Base-by-base conservation (phyloP, 2,888 invertebrate genomes). In the Caenorhabditis macrosperma region DNA sequence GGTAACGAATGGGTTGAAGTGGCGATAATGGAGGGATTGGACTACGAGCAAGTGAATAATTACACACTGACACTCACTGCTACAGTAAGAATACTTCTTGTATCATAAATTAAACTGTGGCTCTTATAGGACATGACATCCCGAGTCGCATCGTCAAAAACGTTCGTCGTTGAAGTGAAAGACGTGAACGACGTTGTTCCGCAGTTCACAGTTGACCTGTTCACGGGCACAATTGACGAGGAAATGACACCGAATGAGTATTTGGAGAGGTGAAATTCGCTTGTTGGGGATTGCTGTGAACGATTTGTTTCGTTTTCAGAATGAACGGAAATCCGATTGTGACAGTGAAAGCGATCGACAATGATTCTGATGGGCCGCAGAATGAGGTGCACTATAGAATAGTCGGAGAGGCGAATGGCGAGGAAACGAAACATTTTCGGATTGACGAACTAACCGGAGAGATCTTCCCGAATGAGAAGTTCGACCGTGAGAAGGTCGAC, bases 401-500 rank as follows among this genome's bases (percentile, higher is more conserved):
- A 28, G 78, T 90, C 15, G 86, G 86, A 15, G 83, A 85, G 30
- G 82, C 85, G 10, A 83, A 81, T 46, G 63, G 77, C 9, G 61
- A 74, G 9, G 84, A 74, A 0, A 69, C 82, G 10, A 78, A 74
- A 44, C 69, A 84, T 28, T 98, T 98, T 92, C 95, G 96, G 92
- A 97, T 98, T 92, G 96, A 97, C 93, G 94, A 95, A 91, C 94
- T 95, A 92, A 95, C 96, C 33, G 98, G 98, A 24, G 95, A 96
- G 28, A 82, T 85, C 10, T 85, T 81, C 35, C 85, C 85, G 0
- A 82, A 75, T 60, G 81, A 82, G 17, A 82, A 81, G 69, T 98
- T 98, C 93, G 98, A 98, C 93, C 94, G 97, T 83, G 98, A 98
- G 92, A 92, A 93, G 75, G 96, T 96, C 93, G 96, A 97, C 91